Percentiles rank a stretch among this genome's conserved stretches.
Evolutionary conservation across 2,113 vertebrate genomes (phyloP).

Genomic region (Nansenia antarctica): DNA sequence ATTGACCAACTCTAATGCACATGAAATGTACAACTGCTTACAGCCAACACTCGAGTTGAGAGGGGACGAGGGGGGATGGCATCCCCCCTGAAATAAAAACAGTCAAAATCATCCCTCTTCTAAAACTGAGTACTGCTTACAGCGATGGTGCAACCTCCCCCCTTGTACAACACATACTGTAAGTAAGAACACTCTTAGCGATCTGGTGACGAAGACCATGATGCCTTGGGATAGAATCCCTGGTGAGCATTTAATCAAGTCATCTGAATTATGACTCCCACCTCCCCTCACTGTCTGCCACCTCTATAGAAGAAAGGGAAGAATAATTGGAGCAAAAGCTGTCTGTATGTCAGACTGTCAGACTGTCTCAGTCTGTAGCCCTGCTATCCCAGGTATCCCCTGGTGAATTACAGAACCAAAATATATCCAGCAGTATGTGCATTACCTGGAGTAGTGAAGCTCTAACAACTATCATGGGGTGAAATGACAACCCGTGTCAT

Average conservation of each 20-base stretch:
- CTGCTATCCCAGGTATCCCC: background rate
- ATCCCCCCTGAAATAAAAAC: no score
- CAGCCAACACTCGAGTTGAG: no score
- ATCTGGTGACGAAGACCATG: constrained; percentile 37
- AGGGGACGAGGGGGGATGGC: no score
- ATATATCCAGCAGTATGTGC: no score
- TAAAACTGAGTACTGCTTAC: no score
- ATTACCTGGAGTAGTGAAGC: background rate
- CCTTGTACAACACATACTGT: constrained; percentile 11
- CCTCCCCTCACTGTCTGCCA: background rate
- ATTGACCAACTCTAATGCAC: no score
- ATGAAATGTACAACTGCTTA: constrained; percentile 27
- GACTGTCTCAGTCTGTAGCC: background rate
- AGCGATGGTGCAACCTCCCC: constrained; percentile 8
- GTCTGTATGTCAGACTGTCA: background rate
- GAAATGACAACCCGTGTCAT: background rate
- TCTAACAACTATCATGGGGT: background rate
- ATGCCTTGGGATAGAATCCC: constrained; percentile 38
- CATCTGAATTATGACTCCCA: constrained; percentile 49
- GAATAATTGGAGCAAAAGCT: background rate
- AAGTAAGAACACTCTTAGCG: constrained; percentile 32
- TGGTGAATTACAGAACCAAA: background rate
- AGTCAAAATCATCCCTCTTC: no score
- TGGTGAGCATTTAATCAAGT: constrained; percentile 24
- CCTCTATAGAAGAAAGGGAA: background rate